Evolutionary conservation across 1,140 invertebrate genomes (phyloP).

Genomic region (Druon quercuslanigerum): DNA sequence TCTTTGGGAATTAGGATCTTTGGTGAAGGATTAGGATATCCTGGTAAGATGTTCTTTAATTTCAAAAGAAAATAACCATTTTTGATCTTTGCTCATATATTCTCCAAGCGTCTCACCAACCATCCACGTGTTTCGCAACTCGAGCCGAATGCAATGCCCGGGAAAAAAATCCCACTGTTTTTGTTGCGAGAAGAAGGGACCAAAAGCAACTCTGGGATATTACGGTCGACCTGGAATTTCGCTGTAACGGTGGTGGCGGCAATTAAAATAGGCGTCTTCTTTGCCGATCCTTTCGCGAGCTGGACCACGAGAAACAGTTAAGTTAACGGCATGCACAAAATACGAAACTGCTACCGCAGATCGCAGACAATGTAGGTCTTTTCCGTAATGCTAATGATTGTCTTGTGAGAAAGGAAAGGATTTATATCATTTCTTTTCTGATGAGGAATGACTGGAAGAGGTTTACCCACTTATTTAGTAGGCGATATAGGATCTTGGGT

Average conservation of each 20-base stretch:
- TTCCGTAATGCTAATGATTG: neutral
- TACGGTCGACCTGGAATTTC: slow-evolving; percentile 24
- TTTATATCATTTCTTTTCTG: too few species aligned
- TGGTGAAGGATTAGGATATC: too few species aligned
- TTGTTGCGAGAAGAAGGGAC: neutral
- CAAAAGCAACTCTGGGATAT: neutral
- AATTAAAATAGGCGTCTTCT: slow-evolving; percentile 31
- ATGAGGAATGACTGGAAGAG: neutral
- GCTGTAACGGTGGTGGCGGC: slow-evolving; percentile 20
- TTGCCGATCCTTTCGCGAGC: slow-evolving; percentile 20
- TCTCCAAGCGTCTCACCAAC: too few species aligned
- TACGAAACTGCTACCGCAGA: neutral
- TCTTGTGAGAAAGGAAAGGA: neutral
- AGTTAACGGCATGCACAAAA: slow-evolving; percentile 15
- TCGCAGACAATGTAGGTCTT: slow-evolving; percentile 8
- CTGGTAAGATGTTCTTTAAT: too few species aligned
- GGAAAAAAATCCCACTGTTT: too few species aligned
- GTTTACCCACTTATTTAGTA: neutral
- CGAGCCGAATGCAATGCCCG: too few species aligned
- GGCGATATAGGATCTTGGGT: neutral
- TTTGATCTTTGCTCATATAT: too few species aligned
- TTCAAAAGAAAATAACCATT: too few species aligned
- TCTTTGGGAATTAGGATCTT: too few species aligned
- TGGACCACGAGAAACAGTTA: slow-evolving; percentile 30
- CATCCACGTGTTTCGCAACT: too few species aligned